Base-by-base conservation (phyloP, 2,888 invertebrate species). In the Ornithoptera priamus region DNA sequence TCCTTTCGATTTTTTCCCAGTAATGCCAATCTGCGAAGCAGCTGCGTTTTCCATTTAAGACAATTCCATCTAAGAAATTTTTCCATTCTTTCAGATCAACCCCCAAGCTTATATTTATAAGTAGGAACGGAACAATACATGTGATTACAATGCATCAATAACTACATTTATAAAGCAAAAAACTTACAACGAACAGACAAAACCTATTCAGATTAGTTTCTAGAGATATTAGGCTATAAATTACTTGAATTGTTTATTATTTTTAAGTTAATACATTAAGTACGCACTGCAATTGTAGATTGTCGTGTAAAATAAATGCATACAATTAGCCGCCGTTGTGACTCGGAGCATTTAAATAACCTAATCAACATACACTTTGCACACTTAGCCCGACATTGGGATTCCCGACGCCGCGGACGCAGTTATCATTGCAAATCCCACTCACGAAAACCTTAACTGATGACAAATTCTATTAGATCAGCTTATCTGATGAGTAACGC, bases 1-100 rank as follows among this genome's bases (percentile, higher is more conserved):
- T 65, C 57, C 65, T 57, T 30, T 65, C 65, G 42, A 63, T 39
- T 39, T 39, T 67, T 70, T 70, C 39, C 50, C 56, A 24, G 66
- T 70, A 70, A 70, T 70, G 69, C 69, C 66, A 70, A 70, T 70
- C 64, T 64, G 59, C 53, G 36, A 30, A 60, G 42, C 70, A 70
- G 67, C 67, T 70, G 70, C 61, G 70, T 59, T 58, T 62, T 59
- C 60, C 42, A 64, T 63, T 70, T 64, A 61, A 61, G 61, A 64
- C 58, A 70, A 67, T 61, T 70, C 70, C n/a, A 67, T 70, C 62
- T 59, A 17, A 53, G 53, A 58, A 39, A 63, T 70, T 30, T 39
- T 46, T 56, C 60, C 17, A 68, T 69, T 65, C 56, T 30, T 69
- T 65, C 62, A 22, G 36, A 42, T 57, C 30, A 18, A 53, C 2